Evolutionary conservation across 2,797 vertebrate genomes (phyloP), one percentile per base, ranked within the genome.

Genomic region (Alfaro cultratus): DNA sequence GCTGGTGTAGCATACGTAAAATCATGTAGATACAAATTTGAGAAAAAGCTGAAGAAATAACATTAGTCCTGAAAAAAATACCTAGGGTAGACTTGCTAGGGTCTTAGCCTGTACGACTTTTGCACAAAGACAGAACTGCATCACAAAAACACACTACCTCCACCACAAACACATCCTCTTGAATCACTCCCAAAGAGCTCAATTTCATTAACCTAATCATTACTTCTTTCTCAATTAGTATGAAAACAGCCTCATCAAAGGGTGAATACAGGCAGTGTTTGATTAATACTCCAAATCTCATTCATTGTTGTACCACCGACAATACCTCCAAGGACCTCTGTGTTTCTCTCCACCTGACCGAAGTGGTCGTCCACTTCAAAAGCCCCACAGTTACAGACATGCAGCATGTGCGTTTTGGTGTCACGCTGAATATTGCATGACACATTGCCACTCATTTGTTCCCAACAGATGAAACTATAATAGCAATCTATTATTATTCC

Each of bases 401-500:
- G 81, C 82, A 86, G 77, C 78, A 83, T 85, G 75, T 85, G 78
- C 84, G 88, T 86, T 83, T 86, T 88, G 85, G 34, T 53, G 79
- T 51, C 64, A 81, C 6, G 55, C 75, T 75, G 84, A 80, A 83
- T 82, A 80, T 83, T 73, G 80, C 80, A 84, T 77, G 7, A 82
- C 88, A 84, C 88, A 83, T 90, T 94, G 88, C 91, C 93, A 88
- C 89, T 91, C 72, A 91, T 92, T 90, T 84, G 76, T 76, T 84
- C 85, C 84, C 87, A 88, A 90, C 81, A 91, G 88, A 92, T 87
- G 87, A 93, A 88, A 89, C 82, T 84, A 87, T 93, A 93, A 93
- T 94, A 92, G 90, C 86, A 73, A 5, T 86, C 82, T 90, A 89
- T 93, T 92, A 91, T 93, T 91, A 89, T 87, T 93, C 79, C 80